Evolutionary conservation across 1,140 invertebrate species (phyloP).

Genomic region (Meloidogyne hapla): DNA sequence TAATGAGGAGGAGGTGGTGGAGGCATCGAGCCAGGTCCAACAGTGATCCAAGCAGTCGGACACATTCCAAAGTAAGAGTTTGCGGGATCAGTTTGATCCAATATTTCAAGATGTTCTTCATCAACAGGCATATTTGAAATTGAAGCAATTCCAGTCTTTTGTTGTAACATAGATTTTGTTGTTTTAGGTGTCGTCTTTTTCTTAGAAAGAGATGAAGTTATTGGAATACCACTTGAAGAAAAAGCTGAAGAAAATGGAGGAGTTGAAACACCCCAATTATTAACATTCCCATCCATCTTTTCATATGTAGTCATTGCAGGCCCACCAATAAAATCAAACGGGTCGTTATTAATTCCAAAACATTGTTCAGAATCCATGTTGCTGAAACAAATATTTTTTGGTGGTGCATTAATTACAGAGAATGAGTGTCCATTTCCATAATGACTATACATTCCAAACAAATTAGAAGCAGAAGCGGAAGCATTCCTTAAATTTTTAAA

Average conservation of each 20-base stretch:
- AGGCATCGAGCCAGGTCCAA: neutral
- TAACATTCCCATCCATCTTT: neutral
- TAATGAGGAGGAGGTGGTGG: neutral
- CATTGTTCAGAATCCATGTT: neutral
- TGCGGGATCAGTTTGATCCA: neutral
- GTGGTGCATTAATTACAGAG: conserved; percentile 1
- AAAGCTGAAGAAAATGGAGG: neutral
- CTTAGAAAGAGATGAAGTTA: neutral
- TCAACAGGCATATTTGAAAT: neutral
- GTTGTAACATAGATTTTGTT: neutral
- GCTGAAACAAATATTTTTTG: conserved; percentile 8
- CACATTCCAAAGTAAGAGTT: neutral
- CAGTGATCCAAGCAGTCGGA: neutral
- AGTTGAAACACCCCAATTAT: neutral
- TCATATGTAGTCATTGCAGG: neutral
- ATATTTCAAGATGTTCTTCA: neutral
- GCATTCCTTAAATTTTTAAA: neutral
- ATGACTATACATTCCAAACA: neutral
- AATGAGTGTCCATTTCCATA: neutral
- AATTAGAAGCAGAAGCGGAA: neutral
- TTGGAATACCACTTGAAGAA: neutral
- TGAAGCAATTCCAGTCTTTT: neutral
- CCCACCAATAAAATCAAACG: neutral
- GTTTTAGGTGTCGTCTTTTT: neutral
- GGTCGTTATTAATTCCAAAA: neutral